These are phyloP conservation scores for Apamea anceps DNA, from an alignment of 2,888 invertebrate genomes.

Conservation along the genomic window DNA sequence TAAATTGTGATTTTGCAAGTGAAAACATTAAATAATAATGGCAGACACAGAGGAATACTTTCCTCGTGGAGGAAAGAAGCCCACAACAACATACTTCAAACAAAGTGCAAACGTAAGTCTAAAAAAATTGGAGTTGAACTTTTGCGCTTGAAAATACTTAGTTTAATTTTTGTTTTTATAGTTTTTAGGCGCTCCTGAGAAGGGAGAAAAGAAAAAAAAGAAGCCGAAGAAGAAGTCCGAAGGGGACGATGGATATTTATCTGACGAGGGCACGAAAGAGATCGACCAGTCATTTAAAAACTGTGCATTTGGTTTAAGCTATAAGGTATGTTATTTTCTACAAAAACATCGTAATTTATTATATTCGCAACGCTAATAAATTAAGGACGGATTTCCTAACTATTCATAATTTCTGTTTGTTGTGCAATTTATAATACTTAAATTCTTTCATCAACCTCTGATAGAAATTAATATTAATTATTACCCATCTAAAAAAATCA, in stretches of 20 bases:
- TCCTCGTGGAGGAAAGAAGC: constrained; percentile 90
- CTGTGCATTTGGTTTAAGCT: constrained; percentile 80
- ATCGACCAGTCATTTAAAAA: constrained; percentile 80
- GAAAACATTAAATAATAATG: constrained; percentile 69
- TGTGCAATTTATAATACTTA: background rate
- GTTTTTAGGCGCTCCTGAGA: constrained; percentile 85
- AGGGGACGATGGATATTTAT: constrained; percentile 86
- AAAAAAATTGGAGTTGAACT: background rate
- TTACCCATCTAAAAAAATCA: background rate
- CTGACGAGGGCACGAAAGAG: constrained; percentile 80
- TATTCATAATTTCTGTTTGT: background rate
- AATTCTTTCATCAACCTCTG: background rate
- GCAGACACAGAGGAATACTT: constrained; percentile 89
- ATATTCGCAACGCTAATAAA: background rate
- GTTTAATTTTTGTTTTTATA: constrained; percentile 57
- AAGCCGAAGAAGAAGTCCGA: constrained; percentile 81
- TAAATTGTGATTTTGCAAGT: constrained; percentile 39
- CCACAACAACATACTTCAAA: constrained; percentile 83
- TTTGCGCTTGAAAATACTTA: background rate
- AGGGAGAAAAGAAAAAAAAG: constrained; percentile 83
- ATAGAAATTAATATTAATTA: background rate
- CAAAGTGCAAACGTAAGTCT: constrained; percentile 84
- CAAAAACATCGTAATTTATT: background rate
- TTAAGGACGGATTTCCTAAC: background rate
- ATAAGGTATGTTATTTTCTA: constrained; percentile 72